Evolutionary conservation across 2,113 vertebrate genomes (phyloP).

Genomic region (Bettongia penicillata): DNA sequence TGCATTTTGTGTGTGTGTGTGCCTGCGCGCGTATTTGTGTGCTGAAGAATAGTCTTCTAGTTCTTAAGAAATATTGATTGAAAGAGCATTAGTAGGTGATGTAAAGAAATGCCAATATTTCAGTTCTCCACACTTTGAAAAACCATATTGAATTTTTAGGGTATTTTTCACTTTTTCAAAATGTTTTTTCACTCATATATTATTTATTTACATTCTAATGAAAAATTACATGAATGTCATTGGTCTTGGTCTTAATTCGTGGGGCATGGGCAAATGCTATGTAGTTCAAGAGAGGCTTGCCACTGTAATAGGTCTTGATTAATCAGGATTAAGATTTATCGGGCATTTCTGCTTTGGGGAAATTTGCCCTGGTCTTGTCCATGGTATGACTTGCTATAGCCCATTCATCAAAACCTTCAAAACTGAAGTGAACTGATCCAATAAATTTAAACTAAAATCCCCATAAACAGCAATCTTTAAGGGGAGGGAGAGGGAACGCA

Average conservation of each 20-base stretch:
- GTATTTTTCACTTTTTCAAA: conserved; percentile 9
- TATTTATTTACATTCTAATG: conserved; percentile 23
- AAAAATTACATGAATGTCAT: conserved; percentile 48
- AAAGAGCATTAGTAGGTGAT: neutral
- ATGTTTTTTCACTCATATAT: neutral
- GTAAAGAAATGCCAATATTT: neutral
- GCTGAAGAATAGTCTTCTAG: neutral
- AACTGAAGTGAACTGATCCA: conserved; percentile 52
- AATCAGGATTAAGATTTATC: conserved; percentile 69
- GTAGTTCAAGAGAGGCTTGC: neutral
- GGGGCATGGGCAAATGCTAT: neutral
- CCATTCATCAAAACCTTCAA: conserved; percentile 67
- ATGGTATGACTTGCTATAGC: conserved; percentile 43
- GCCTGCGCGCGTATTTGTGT: too few relatives aligned
- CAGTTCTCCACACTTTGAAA: neutral
- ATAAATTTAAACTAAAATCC: conserved; percentile 61
- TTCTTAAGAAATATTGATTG: conserved; percentile 8
- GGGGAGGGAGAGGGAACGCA: conserved; percentile 9
- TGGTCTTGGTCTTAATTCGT: conserved; percentile 12
- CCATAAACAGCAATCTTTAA: conserved; percentile 65
- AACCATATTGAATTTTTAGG: neutral
- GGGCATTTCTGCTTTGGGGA: conserved; percentile 42
- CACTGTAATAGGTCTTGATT: conserved; percentile 21
- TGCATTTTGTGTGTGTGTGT: neutral
- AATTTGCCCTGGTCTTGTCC: conserved; percentile 57